Base-by-base conservation (phyloP, 2,888 invertebrate genomes). In the Aleiodes leptofemur region DNA sequence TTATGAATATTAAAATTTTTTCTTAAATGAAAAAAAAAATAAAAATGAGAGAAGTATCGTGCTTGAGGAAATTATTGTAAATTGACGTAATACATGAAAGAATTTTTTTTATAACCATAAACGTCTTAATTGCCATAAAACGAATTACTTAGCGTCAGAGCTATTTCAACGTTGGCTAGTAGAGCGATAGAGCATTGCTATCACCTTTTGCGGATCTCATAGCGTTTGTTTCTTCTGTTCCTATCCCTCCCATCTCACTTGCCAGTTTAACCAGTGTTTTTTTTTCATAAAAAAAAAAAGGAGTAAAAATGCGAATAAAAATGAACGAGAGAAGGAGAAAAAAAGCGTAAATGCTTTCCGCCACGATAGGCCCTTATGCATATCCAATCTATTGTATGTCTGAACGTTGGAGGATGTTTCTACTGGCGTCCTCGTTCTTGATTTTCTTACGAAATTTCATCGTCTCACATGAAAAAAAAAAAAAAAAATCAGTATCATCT, bases 171-270 rank as follows among this genome's bases (percentile, higher is more conserved):
- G 84, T 83, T 84, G 84, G 79, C 82, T 81, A 84, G 76, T 80
- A 82, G 83, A 84, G 83, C 84, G 84, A 79, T 83, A 84, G 83
- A 86, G 79, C 86, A 80, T 86, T 83, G 78, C 81, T 74, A 84
- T 83, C 83, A 81, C 76, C 72, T 64, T 31, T 73, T 59, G 75
- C 72, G 76, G 77, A 84, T 84, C 83, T 78, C 74, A n/a, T 9
- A 56, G 11, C 57, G 57, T 70, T 57, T 48, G 43, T 55, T 53
- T 14, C 16, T 13, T 34, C n/a, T 34, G 16, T 23, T 74, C 31
- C 51, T 69, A 16, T 64, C 53, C 23, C 16, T 38, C 7, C 48
- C 14, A 48, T 29, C 23, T 23, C 3, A 3, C 57, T 3, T 31
- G 23, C 16, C 13, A 57, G 57, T 57, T 57, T 9, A 31, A 57